phyloP scores from a whole-genome alignment of 2,113 vertebrate species.

The Labeo catla region DNA sequence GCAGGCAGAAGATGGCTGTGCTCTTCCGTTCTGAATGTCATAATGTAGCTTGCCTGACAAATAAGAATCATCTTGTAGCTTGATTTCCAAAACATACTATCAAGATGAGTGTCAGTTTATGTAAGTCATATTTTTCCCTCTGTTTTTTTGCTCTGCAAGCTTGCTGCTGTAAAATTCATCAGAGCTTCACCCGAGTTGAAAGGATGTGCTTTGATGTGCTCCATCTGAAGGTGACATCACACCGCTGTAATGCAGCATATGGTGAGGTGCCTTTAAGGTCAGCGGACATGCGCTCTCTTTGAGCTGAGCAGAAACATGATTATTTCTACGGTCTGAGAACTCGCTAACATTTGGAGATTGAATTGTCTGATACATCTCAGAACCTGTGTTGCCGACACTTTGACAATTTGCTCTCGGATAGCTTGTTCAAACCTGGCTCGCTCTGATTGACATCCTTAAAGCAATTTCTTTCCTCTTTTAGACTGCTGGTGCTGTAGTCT shows the following conservation, averaged over 20 bases:
- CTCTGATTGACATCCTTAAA: constrained; percentile 43
- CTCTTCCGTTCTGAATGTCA: background rate
- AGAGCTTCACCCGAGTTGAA: background rate
- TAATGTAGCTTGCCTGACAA: background rate
- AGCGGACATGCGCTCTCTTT: background rate
- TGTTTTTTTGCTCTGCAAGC: background rate
- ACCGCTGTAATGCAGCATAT: constrained; percentile 14
- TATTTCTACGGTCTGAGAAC: constrained; percentile 16
- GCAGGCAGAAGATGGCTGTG: background rate
- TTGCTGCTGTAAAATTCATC: constrained; percentile 32
- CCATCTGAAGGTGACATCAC: constrained; percentile 34
- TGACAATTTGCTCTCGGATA: constrained; percentile 30
- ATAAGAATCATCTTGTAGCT: background rate
- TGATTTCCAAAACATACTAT: background rate
- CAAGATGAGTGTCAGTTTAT: background rate
- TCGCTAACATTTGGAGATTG: constrained; percentile 29
- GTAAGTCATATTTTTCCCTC: background rate
- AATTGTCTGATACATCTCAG: constrained; percentile 29
- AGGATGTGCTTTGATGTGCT: constrained; percentile 35
- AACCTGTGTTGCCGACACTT: background rate
- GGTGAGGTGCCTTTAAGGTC: constrained; percentile 23
- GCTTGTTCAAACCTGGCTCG: constrained; percentile 22
- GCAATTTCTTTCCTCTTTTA: constrained; percentile 33
- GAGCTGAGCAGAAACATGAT: constrained; percentile 4
- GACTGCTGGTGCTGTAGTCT: constrained; percentile 20